A percentile compares a stretch with the other conserved stretches of the same genome.
These are phyloP conservation scores for Pipistrellus nathusii DNA, from an alignment of 2,797 vertebrate species.

Conservation along the genomic window DNA sequence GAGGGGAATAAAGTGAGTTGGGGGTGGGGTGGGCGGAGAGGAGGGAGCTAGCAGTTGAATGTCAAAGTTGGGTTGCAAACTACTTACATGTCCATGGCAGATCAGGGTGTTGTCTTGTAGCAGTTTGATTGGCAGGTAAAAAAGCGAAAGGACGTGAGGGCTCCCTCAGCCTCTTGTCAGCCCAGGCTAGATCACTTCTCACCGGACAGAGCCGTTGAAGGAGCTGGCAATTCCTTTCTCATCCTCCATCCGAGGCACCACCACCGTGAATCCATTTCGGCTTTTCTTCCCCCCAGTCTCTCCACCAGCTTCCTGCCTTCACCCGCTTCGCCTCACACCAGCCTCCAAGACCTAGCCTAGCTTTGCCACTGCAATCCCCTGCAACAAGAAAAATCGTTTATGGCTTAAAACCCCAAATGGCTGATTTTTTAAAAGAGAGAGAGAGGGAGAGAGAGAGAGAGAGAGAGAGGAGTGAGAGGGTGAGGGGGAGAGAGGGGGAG, in stretches of 20 bases:
- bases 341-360: conserved; percentile 89
- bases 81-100: conserved; percentile 93
- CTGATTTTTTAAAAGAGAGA: conserved; percentile 93
- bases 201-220: conserved; percentile 85
- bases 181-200: conserved; percentile 84
- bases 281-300: conserved; percentile 84
- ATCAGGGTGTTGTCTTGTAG: conserved; percentile 91
- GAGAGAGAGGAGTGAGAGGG: conserved; percentile 72
- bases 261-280: conserved; percentile 87
- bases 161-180: conserved; percentile 84
- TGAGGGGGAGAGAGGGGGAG: conserved; percentile 81
- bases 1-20: conserved; percentile 73
- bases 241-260: conserved; percentile 86
- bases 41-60: conserved; percentile 84
- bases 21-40: conserved; percentile 63
- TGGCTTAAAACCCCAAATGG: conserved; percentile 97
- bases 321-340: conserved; percentile 87
- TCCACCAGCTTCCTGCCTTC: conserved; percentile 75
- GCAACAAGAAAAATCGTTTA: conserved; percentile 98
- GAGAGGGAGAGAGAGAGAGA: conserved; percentile 61
- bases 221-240: conserved; percentile 83
- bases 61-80: conserved; percentile 89
- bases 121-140: conserved; percentile 92
- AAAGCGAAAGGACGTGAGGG: conserved; percentile 85
- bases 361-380: conserved; percentile 92